Base-by-base conservation (phyloP, 1,140 invertebrate genomes). In the Drosophila aff. region DNA sequence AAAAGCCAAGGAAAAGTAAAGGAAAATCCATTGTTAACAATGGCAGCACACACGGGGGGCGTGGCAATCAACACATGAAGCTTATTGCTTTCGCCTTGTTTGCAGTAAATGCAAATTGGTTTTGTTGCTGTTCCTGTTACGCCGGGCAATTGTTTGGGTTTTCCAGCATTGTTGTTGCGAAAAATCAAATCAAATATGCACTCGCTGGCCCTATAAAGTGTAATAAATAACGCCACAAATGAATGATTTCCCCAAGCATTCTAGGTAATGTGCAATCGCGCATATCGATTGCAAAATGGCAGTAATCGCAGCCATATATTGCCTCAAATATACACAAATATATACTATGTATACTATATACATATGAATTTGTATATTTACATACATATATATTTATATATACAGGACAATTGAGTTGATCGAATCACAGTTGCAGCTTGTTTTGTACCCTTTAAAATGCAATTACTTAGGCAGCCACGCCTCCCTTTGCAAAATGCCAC, bases 31-130 rank as follows among this genome's bases (percentile, higher is more conserved):
- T 76, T 71, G 81, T 57, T 69, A 81, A 81, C 73, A 65, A 76
- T 71, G 60, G 53, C 41, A 49, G 18, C 28, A 44, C 16, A 49
- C 44, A 46, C 4, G 6, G 50, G 28, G 5, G 50, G 60, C 46
- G 79, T 64, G 79, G 74, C 68, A 82, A 82, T 82, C 80, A 64
- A 61, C 77, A 84, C 66, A 81, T 84, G 76, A 57, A 65, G 81
- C 76, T 83, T 83, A 83, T 83, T 83, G 81, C 81, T 69, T 72
- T 64, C 62, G 60, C 64, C 80, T 76, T 81, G 78, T 82, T 77
- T 77, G 68, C 79, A 53, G 68, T 57, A 75, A 61, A 77, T 81
- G 81, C 77, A 79, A 86, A 85, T 85, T 85, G 79, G 50, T 64
- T 69, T 75, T 74, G 49, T 55, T 52, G 33, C 47, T 73, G 59